These are phyloP conservation scores for Epistrophella euchroma DNA, from an alignment of 2,888 invertebrate species.

Conservation along the genomic window DNA sequence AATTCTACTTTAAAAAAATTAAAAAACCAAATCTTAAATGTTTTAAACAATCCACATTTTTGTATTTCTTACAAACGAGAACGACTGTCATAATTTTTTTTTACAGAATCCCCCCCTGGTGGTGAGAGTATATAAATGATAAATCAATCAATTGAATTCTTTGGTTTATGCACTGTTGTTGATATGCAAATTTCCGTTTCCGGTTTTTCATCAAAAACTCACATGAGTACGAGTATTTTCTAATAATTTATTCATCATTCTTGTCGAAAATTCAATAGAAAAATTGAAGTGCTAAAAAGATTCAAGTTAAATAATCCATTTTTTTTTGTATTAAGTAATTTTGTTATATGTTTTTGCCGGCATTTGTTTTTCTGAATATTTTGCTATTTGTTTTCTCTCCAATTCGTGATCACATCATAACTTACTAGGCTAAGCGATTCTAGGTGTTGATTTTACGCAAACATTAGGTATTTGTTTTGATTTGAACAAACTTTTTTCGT, in stretches of 20 bases:
- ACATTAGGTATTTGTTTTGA: slow-evolving; percentile 51
- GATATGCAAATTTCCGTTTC: slow-evolving; percentile 64
- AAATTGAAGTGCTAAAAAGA: slow-evolving; percentile 14
- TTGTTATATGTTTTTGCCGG: slow-evolving; percentile 41
- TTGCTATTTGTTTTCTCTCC: slow-evolving; percentile 35
- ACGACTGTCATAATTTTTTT: neutral
- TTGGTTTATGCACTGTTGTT: slow-evolving; percentile 25
- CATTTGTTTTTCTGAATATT: slow-evolving; percentile 14
- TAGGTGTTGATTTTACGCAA: slow-evolving; percentile 44
- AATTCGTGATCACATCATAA: slow-evolving; percentile 40
- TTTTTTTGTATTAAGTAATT: neutral
- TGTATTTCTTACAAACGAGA: neutral
- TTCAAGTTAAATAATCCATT: slow-evolving; percentile 29
- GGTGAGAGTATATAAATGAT: neutral
- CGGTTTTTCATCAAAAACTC: slow-evolving; percentile 37
- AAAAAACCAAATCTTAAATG: too few relatives aligned
- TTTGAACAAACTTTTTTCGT: slow-evolving; percentile 4
- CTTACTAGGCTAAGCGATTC: slow-evolving; percentile 48
- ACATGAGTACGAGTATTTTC: slow-evolving; percentile 11
- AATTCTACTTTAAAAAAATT: too few relatives aligned
- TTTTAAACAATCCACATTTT: neutral
- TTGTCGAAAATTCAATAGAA: slow-evolving; percentile 30
- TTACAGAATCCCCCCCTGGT: slow-evolving; percentile 30
- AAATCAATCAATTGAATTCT: slow-evolving; percentile 48
- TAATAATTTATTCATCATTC: slow-evolving; percentile 46